Evolutionary conservation across 2,888 invertebrate genomes (phyloP), one percentile per base, ranked within the genome.

Genomic region (Drosophila siamana): DNA sequence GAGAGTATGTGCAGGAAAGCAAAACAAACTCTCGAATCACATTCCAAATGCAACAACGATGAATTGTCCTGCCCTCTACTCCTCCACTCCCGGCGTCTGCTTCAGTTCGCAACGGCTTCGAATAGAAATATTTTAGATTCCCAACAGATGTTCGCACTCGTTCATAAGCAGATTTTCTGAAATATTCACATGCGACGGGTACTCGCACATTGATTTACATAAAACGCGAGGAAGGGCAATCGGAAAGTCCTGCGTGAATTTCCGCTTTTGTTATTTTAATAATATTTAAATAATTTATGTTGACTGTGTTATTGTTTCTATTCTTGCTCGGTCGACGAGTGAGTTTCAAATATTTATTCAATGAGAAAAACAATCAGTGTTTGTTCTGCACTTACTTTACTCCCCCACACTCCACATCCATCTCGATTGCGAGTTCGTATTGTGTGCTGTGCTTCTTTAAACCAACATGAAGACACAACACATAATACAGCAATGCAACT

Each of bases 281-380:
- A 55, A 60, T 66, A 68, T 77, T 65, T 75, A 48, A 64, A 71
- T 66, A 66, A 62, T 33, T 62, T 9, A 54, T 68, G 15, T 30
- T n/a, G 26, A 30, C 13, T 24, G 22, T 43, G 33, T 43, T 48
- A 40, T 43, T 30, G 47, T 48, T 48, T 38, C 59, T 40, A 40
- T 13, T 50, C 44, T 64, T 9, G 4, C 68, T 69, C 81, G 66
- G 59, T 54, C 60, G 43, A 50, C 48, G 26, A 1, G 26, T 1
- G 26, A 1, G 26, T 1, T 26, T 83, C 79, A 85, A 83, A 87
- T 88, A 83, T 88, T 85, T 88, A 83, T 88, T 81, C 69, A 86
- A 65, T 69, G 60, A 50, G 44, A 59, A 57, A 60, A 71, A 72
- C 62, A 78, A 78, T 74, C 66, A 78, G 43, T 43, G 48, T 33